Evolutionary conservation across 2,888 invertebrate species (phyloP), one percentile per base, ranked within the genome.

Genomic region (Epinotia bilunana): DNA sequence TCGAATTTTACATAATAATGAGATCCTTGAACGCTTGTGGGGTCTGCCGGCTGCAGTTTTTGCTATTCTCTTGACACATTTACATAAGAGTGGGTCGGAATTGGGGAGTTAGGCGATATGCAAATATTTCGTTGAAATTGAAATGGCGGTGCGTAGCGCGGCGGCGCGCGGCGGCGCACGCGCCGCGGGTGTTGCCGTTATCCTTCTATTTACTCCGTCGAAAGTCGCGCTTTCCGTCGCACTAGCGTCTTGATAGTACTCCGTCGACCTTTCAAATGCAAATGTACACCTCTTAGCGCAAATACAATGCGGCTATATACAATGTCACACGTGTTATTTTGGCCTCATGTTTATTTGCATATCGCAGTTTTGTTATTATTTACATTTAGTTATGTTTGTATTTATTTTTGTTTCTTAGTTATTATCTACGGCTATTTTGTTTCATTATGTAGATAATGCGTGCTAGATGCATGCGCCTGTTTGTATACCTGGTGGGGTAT

Each of bases 51-150:
- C 87, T 90, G 92, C 89, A 89, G 88, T 90, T 91, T 87, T 89
- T 87, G 86, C 89, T 89, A 89, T 90, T 90, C 91, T 88, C 82
- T 81, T 80, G 80, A 81, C 81, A 82, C 83, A 93, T 94, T 93
- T 91, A 92, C 92, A 93, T 94, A 88, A 89, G 87, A 93, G 88
- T 88, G 86, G 86, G 83, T 83, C 83, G 80, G 84, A 86, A 88
- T 92, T 91, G 88, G 91, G 91, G 91, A 88, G 91, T 91, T 91
- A 91, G 90, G 89, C 90, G 93, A 93, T 94, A 94, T 94, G 93
- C 93, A 94, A 94, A 93, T 93, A 93, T 93, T 92, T 92, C 86
- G 87, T 90, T 89, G 82, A 88, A 90, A 89, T 90, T 90, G 86
- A 83, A 91, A 91, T 90, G 86, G 82, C 79, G 83, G 82, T 80